Evolutionary conservation across 2,888 invertebrate species (phyloP), one percentile per base, ranked within the genome.

Genomic region (Notodonta ziczac): DNA sequence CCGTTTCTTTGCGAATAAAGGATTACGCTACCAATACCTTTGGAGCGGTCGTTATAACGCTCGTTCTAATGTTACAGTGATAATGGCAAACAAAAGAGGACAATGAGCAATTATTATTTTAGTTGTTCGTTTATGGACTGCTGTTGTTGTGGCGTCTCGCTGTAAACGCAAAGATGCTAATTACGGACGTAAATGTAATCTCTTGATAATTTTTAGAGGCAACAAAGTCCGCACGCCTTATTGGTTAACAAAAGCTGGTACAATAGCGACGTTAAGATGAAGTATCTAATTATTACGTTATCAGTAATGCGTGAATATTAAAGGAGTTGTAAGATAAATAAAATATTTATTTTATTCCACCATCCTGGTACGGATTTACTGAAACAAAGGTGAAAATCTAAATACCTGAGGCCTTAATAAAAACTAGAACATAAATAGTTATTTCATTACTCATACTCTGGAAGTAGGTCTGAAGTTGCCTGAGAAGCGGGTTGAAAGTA

Each of bases 21-120:
- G 74, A 71, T 73, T 70, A 70, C 63, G 78, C 80, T 84, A 80
- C 82, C 76, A 78, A 77, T 71, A 77, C 75, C 74, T 76, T 74
- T 80, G 75, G 66, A 74, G 73, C 69, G 42, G 57, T 59, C 62
- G 62, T 54, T 63, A 66, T 59, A 60, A 57, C 64, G 52, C 60
- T 59, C 63, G 61, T 67, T 66, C 58, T 66, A 76, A 78, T 73
- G 69, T 71, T 70, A 73, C 66, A 61, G 65, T 81, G 77, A 78
- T 80, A 79, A 81, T 76, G 72, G 74, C 80, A 83, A 84, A 85
- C 83, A 84, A 82, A 79, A 67, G 71, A 61, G 73, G 70, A 85
- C 82, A 86, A 86, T 82, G 75, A 78, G 69, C 71, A 81, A 81
- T 81, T 80, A 84, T 83, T 78, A 76, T 80, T 82, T 82, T 62